Base-by-base conservation (phyloP, 2,888 invertebrate species). In the Oscheius sp. region DNA sequence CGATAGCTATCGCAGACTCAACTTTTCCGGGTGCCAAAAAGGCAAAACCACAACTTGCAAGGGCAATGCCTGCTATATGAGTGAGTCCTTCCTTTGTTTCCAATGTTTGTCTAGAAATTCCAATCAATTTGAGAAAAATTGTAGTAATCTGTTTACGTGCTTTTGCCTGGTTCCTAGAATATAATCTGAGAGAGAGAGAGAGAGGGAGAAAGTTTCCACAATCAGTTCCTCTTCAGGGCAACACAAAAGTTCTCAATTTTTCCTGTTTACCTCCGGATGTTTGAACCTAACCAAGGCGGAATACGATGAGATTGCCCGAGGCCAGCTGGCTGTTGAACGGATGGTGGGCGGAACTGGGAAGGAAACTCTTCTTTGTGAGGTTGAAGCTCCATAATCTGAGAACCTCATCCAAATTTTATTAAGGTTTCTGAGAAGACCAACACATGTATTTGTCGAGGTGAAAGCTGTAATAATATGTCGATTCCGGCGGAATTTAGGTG, bases 341-440 rank as follows among this genome's bases (percentile, higher is more conserved):
- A 12, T 37, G 10, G 42, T 53, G 20, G 61, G 61, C 27, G 61
- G 52, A n/a, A 68, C 50, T 6, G 68, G 68, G 20, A 52, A 45
- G n/a, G 68, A 68, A 20, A 68, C 61, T 17, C 50, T 68, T 23
- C 45, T 68, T 5, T 68, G 68, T 39, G 68, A 68, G 37, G 68
- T 68, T 17, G 53, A n/a, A 8, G 37, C 6, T 45, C 46, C 39
- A 39, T 39, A 23, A 15, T 58, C 31, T 58, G 15, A 17, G 39
- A 50, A 46, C 20, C 17, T 17, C 6, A 10, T 12, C n/a, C n/a
- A n/a, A n/a, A n/a, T n/a, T 53, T 25, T 12, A 31, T 58, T 58
- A 45, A 67, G 67, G 67, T 67, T 12, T 46, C 61, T 6, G 39
- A 52, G 23, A 48, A 48, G 34, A 61, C 68, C 12, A 68, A 68